Percentiles rank a stretch among this genome's conserved stretches.
These are phyloP conservation scores for Arctocebus calabarensis DNA, from an alignment of 2,797 vertebrate genomes.

Conservation along the genomic window DNA sequence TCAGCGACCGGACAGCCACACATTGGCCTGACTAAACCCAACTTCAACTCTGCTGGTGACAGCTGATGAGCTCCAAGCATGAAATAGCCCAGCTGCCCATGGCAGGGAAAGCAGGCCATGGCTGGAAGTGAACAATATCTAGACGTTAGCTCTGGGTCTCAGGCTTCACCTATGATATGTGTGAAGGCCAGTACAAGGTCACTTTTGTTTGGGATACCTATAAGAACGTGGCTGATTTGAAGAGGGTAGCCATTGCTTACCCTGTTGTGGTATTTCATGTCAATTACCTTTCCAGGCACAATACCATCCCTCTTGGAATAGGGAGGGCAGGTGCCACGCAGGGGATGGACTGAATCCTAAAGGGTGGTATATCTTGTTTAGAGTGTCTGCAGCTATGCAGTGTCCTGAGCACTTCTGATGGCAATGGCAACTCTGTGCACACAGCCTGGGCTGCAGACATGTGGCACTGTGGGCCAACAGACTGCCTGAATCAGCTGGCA, in stretches of 20 bases:
- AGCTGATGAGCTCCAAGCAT: constrained; percentile 3
- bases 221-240: not conserved
- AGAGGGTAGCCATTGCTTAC: not conserved
- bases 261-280: rapidly evolving
- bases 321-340: not conserved
- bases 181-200: not conserved
- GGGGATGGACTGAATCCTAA: not conserved
- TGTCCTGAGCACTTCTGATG: not conserved
- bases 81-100: constrained; percentile 16
- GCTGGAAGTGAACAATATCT: not conserved
- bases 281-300: not conserved
- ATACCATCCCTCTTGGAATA: not conserved
- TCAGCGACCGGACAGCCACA: not conserved
- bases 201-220: not conserved
- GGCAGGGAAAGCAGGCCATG: not conserved
- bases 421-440: not conserved
- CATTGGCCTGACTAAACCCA: not conserved
- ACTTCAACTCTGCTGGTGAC: not conserved
- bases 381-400: not conserved
- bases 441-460: not conserved
- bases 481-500: not conserved
- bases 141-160: not conserved
- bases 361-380: not conserved
- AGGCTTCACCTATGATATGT: not conserved
- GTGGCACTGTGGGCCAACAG: not conserved